Evolutionary conservation across 2,113 vertebrate genomes (phyloP).

Genomic region (Mungos mungo): DNA sequence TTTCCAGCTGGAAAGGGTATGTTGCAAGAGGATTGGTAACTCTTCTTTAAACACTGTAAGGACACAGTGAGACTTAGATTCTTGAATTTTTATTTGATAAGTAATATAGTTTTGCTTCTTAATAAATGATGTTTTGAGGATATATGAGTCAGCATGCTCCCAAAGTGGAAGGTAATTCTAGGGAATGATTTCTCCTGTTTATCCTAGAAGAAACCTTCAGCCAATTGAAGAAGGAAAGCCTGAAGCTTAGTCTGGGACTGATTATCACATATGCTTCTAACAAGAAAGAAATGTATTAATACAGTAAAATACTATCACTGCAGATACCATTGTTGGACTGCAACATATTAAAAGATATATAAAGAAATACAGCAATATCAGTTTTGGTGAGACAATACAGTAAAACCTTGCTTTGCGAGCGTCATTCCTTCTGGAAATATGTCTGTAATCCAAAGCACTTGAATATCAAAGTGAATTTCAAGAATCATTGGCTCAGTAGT

Average conservation of each 20-base stretch:
- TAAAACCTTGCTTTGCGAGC: no score
- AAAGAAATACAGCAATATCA: not conserved
- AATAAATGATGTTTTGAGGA: conserved; percentile 1
- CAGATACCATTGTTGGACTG: not conserved
- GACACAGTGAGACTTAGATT: not conserved
- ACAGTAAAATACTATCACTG: not conserved
- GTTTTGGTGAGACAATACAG: not conserved
- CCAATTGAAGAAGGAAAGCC: not conserved
- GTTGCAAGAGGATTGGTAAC: not conserved
- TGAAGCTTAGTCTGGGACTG: not conserved
- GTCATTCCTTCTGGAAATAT: no score
- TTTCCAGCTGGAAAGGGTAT: not conserved
- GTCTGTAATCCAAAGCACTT: no score
- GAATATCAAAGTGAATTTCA: no score
- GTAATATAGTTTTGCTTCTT: not conserved
- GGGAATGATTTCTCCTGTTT: not conserved
- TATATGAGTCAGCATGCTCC: not conserved
- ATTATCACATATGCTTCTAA: not conserved
- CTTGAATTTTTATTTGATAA: not conserved
- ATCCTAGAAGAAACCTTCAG: not conserved
- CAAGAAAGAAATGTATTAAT: not conserved
- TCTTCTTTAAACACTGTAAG: not conserved
- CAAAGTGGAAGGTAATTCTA: not conserved
- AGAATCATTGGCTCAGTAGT: no score
- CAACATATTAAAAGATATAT: conserved; percentile 4